Base-by-base conservation (phyloP, 2,113 vertebrate species). In the Corvus cornix region DNA sequence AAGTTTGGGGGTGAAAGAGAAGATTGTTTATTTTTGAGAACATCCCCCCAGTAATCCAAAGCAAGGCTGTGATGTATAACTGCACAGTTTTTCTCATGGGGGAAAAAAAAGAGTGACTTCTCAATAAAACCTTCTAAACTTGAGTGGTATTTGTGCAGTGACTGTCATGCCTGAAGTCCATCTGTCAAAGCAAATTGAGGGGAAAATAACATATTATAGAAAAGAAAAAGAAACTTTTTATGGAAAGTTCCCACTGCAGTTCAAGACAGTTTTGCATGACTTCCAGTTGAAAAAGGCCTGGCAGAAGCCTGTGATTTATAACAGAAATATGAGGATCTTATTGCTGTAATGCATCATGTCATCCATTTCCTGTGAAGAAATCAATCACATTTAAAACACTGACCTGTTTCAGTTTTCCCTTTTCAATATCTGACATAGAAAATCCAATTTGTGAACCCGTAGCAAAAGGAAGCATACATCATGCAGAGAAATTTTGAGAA, bases 321-420 rank as follows among this genome's bases (percentile, higher is more conserved):
- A 94, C 96, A 95, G 96, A 97, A 98, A 98, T 98, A 95, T 84
- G 84, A 94, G 93, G 96, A 83, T 98, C 97, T 98, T 98, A 98
- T 98, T 98, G 97, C 94, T 96, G 97, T 97, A 97, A 97, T 98
- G 96, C 95, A 96, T 98, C 98, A 98, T 98, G 97, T 97, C 97
- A 96, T 84, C 93, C 49, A 73, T 97, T 98, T 98, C 93, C 96
- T 96, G 60, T 53, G 96, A 94, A 97, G 92, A 97, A 97, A 98
- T 98, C 97, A 96, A 96, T 98, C 97, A 97, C 63, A 88, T 97
- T 96, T 97, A 97, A 97, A 98, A 96, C 87, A 94, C 72, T 97
- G 96, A 97, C 97, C 98, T 92, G 94, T 94, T 97, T 87, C 93
- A 82, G 74, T 96, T 97, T 98, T 97, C 82, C 95, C 92, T 95